A percentile compares a stretch with the other conserved stretches of the same genome.
These are phyloP conservation scores for Alligator sinensis DNA, from an alignment of 2,113 vertebrate species.

Conservation along the genomic window DNA sequence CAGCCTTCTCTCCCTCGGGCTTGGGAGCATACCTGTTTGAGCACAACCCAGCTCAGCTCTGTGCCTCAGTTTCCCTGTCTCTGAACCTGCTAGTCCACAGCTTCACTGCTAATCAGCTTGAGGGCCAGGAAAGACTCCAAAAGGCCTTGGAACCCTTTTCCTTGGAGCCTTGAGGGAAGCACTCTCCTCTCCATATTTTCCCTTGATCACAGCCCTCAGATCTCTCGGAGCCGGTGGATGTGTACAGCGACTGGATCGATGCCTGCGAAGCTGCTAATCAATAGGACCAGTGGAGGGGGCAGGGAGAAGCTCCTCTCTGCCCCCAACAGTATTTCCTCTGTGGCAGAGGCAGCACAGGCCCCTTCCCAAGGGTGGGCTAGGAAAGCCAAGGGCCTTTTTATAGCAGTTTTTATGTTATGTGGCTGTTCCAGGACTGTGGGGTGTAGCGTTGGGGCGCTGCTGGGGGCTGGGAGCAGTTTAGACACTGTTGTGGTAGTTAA, in stretches of 20 bases:
- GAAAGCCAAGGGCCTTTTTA: background rate
- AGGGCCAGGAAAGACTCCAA: too few species aligned
- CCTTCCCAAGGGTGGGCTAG: background rate
- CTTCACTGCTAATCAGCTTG: too few species aligned
- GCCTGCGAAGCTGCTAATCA: constrained; percentile 96
- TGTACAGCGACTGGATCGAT: constrained; percentile 94
- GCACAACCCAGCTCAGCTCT: too few species aligned
- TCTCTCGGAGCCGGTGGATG: constrained; percentile 94
- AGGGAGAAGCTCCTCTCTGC: background rate
- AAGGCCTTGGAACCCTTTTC: too few species aligned
- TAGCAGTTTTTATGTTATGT: background rate
- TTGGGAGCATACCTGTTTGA: too few species aligned
- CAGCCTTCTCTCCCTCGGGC: too few species aligned
- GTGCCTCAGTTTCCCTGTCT: too few species aligned
- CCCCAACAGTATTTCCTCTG: background rate
- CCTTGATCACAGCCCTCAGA: constrained; percentile 72
- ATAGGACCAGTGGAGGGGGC: constrained; percentile 70
- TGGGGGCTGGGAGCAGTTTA: background rate
- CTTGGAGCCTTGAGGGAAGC: too few species aligned
- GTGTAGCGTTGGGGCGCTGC: background rate
- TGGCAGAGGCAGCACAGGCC: background rate
- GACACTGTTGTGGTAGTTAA: background rate
- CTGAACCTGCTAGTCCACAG: too few species aligned
- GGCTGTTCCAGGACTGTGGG: background rate
- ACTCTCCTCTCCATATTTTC: too few species aligned